Conservation (phyloP, 2,113 vertebrate genomes). For the Neolamprologus ventralis region DNA sequence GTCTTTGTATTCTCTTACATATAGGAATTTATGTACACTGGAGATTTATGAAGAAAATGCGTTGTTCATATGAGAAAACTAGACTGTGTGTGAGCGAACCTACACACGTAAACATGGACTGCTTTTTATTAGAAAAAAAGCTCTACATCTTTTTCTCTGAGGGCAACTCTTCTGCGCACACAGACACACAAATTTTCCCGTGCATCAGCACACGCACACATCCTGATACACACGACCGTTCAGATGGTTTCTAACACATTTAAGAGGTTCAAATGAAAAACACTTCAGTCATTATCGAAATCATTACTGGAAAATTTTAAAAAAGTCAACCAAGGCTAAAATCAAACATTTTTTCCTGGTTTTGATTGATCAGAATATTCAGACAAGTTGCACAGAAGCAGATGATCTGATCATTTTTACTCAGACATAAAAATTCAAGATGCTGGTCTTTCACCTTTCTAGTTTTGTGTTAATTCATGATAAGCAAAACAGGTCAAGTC, state of each 20-base stretch:
- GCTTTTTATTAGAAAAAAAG: not conserved
- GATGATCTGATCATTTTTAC: not conserved
- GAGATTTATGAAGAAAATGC: not conserved
- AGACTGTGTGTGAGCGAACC: not conserved
- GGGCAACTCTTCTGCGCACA: not conserved
- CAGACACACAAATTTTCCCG: not conserved
- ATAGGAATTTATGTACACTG: not conserved
- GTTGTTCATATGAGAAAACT: not conserved
- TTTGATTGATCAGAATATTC: not conserved
- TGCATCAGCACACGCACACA: not conserved
- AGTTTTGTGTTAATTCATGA: not conserved
- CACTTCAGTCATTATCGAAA: conserved; percentile 7
- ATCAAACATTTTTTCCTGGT: not conserved
- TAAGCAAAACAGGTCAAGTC: not conserved
- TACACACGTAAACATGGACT: not conserved
- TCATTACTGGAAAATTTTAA: not conserved
- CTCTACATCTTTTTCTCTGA: not conserved
- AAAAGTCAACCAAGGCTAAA: not conserved
- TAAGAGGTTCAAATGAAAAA: not conserved
- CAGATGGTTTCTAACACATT: not conserved
- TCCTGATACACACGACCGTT: not conserved
- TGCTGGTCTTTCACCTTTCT: not conserved
- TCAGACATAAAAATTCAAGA: not conserved
- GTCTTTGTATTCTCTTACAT: not conserved
- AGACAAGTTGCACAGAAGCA: not conserved